These are phyloP conservation scores for Tympanoctomys barrerae DNA, from an alignment of 2,797 vertebrate genomes.

Conservation along the genomic window DNA sequence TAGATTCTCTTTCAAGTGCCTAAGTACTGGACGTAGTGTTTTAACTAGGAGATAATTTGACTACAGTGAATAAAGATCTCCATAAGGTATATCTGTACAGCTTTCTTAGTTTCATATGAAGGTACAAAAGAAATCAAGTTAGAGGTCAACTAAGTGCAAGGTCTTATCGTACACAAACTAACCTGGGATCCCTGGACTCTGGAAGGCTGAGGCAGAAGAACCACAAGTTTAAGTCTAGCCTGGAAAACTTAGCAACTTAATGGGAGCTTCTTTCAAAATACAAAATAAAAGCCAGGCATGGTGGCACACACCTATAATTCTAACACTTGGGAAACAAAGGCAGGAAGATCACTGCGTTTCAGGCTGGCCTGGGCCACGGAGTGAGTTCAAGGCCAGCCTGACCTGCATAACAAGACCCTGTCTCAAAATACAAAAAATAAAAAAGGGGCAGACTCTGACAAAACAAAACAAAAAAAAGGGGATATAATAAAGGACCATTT, in stretches of 20 bases:
- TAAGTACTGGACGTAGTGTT: background rate
- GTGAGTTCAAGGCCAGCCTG: background rate
- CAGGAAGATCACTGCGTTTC: background rate
- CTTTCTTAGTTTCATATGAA: constrained; percentile 28
- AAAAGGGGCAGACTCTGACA: too few relatives aligned
- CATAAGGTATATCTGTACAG: background rate
- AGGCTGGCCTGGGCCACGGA: background rate
- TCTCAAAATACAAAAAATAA: background rate
- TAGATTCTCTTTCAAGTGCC: background rate
- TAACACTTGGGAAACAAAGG: background rate
- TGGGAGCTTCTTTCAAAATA: background rate
- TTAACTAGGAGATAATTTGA: background rate
- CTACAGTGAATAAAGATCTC: background rate
- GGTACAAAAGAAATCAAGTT: constrained; percentile 14
- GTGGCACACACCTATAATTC: background rate
- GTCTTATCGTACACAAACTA: background rate
- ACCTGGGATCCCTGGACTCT: background rate
- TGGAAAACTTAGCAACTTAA: background rate
- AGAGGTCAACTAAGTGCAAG: constrained; percentile 19
- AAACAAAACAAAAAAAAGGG: too few relatives aligned
- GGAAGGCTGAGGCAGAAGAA: background rate
- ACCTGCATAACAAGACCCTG: background rate
- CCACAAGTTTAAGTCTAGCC: background rate
- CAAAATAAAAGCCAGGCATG: background rate
- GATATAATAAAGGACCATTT: too few relatives aligned